Percentiles rank a stretch among this genome's conserved stretches.
phyloP scores from a whole-genome alignment of 1,140 invertebrate species.

The Proctacanthus coquilletti region DNA sequence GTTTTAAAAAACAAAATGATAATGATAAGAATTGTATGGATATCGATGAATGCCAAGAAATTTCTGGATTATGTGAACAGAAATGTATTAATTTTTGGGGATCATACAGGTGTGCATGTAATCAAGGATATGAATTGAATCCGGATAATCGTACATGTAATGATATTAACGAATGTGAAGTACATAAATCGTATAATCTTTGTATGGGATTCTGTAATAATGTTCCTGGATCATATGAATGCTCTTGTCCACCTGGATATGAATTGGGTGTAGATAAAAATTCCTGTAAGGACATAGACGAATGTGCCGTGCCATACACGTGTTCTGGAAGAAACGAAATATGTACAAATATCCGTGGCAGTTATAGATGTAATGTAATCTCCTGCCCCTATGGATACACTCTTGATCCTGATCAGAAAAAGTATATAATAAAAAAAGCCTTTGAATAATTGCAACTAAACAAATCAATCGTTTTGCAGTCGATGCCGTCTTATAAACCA shows the following conservation, averaged over 20 bases:
- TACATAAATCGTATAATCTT: slow-evolving; percentile 48
- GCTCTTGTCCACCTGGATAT: slow-evolving; percentile 76
- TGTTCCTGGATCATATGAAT: slow-evolving; percentile 70
- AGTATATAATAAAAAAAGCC: slow-evolving; percentile 41
- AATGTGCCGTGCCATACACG: slow-evolving; percentile 51
- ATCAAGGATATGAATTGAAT: slow-evolving; percentile 52
- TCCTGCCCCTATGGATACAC: slow-evolving; percentile 70
- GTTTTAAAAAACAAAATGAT: slow-evolving; percentile 45
- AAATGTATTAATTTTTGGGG: slow-evolving; percentile 75
- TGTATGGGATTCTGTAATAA: slow-evolving; percentile 82
- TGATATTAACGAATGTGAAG: slow-evolving; percentile 78
- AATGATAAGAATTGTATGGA: slow-evolving; percentile 40
- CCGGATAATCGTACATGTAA: slow-evolving; percentile 60
- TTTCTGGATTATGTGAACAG: slow-evolving; percentile 58
- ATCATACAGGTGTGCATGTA: slow-evolving; percentile 60
- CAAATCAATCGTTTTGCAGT: slow-evolving; percentile 36
- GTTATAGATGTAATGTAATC: slow-evolving; percentile 73
- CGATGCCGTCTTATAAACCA: slow-evolving; percentile 59
- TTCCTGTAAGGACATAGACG: slow-evolving; percentile 79
- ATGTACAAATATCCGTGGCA: slow-evolving; percentile 82
- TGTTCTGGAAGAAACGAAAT: slow-evolving; percentile 52
- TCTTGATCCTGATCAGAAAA: slow-evolving; percentile 51
- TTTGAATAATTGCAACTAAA: neutral
- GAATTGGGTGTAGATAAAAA: slow-evolving; percentile 47
- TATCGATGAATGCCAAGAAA: slow-evolving; percentile 47